phyloP scores from a whole-genome alignment of 2,888 invertebrate genomes.

The Nematopogon swammerdamellus region DNA sequence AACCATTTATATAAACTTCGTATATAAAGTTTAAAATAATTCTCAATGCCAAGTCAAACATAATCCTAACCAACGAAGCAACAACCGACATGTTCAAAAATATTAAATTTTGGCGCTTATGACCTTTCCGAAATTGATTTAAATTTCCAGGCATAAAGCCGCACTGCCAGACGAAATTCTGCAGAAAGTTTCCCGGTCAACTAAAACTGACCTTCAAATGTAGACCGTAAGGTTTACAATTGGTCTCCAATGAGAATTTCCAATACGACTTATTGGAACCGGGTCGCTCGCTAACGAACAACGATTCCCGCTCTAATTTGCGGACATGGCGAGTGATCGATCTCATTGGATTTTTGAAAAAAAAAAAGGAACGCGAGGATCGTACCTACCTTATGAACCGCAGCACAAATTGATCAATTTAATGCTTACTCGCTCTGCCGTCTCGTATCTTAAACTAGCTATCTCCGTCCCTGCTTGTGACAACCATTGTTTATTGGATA shows the following conservation, averaged over 20 bases:
- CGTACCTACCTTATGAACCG: conserved; percentile 29
- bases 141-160: neutral
- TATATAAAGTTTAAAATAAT: neutral
- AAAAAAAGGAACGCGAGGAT: conserved; percentile 40
- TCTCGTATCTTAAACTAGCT: conserved; percentile 15
- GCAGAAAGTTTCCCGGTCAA: neutral
- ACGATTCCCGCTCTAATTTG: conserved; percentile 53
- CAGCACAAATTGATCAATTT: conserved; percentile 54
- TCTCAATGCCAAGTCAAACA: neutral
- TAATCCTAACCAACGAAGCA: neutral
- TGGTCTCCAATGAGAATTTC: conserved; percentile 11
- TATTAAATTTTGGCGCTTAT: neutral
- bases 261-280: conserved; percentile 19
- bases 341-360: conserved; percentile 52
- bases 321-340: conserved; percentile 54
- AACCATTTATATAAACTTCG: too few species aligned
- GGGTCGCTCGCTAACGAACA: conserved; percentile 36
- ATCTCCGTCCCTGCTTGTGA: conserved; percentile 20
- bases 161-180: neutral
- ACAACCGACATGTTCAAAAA: neutral
- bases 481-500: too few species aligned
- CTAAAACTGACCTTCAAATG: neutral
- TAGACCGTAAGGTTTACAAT: conserved; percentile 2
- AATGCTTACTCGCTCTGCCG: conserved; percentile 31
- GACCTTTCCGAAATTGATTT: neutral